phyloP scores from a whole-genome alignment of 2,113 vertebrate species.

The Carassius gibelio region DNA sequence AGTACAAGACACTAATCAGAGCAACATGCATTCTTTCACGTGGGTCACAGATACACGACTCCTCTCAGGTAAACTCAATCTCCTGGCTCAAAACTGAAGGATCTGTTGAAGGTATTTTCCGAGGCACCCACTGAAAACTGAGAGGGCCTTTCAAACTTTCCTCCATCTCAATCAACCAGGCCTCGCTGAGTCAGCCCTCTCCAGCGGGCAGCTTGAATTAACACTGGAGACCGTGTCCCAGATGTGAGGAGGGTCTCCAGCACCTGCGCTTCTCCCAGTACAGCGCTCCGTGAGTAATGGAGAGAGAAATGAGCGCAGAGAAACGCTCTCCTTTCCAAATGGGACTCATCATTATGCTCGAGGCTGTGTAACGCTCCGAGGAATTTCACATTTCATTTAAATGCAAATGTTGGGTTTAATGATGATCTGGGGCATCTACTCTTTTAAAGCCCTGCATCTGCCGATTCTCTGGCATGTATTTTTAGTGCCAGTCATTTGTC shows the following conservation, averaged over 20 bases:
- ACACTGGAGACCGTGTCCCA: slow-evolving; percentile 22
- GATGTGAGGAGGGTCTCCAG: slow-evolving; percentile 16
- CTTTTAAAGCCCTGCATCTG: background rate
- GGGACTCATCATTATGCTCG: background rate
- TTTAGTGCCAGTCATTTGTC: slow-evolving; percentile 31
- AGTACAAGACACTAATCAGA: background rate
- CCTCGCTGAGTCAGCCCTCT: slow-evolving; percentile 39
- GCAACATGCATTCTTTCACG: background rate
- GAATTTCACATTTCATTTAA: slow-evolving; percentile 66
- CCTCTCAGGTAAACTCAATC: slow-evolving; percentile 12
- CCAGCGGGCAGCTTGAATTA: slow-evolving; percentile 34
- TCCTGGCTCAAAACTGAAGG: background rate
- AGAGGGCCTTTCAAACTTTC: slow-evolving; percentile 21
- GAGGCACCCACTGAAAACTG: slow-evolving; percentile 27
- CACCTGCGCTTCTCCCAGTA: background rate
- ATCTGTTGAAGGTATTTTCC: slow-evolving; percentile 1
- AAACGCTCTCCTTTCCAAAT: slow-evolving; percentile 25
- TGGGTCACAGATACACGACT: background rate
- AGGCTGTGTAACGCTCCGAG: slow-evolving; percentile 39
- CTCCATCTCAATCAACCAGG: slow-evolving; percentile 31
- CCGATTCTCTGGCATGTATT: slow-evolving; percentile 22
- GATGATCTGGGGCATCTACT: slow-evolving; percentile 55
- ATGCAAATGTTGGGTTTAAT: slow-evolving; percentile 69
- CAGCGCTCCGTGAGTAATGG: background rate
- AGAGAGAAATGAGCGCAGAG: slow-evolving; percentile 15